A percentile compares a stretch with the other conserved stretches of the same genome.
phyloP scores from a whole-genome alignment of 2,888 invertebrate species.

The Pachycephus smyrnensis region DNA sequence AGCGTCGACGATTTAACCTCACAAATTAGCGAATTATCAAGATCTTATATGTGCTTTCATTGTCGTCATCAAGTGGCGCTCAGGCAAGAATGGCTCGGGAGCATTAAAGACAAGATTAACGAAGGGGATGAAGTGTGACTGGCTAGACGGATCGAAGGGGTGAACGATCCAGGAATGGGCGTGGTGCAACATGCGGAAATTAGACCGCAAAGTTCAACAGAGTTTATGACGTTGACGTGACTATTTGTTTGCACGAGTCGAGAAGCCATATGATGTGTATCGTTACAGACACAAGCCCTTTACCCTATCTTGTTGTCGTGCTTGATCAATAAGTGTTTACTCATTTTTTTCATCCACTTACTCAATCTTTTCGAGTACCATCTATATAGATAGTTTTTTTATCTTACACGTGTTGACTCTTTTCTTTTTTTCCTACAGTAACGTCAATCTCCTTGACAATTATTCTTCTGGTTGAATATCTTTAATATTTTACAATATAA shows the following conservation, averaged over 20 bases:
- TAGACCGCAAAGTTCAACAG: slow-evolving; percentile 49
- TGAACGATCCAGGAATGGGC: slow-evolving; percentile 15
- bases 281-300: not conserved
- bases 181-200: slow-evolving; percentile 45
- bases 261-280: not conserved
- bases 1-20: not conserved
- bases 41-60: not conserved
- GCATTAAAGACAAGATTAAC: not conserved
- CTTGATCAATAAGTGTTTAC: slow-evolving; percentile 5
- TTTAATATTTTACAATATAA: no score
- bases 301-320: slow-evolving; percentile 1
- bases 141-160: not conserved
- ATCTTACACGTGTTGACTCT: no score
- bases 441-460: no score
- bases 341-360: not conserved
- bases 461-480: no score
- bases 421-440: no score
- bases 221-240: slow-evolving; percentile 53
- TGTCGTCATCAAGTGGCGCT: not conserved
- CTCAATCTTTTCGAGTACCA: not conserved
- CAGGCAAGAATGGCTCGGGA: not conserved
- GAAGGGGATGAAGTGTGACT: not conserved
- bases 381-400: no score
- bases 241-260: slow-evolving; percentile 47
- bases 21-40: not conserved